A percentile compares a stretch with the other conserved stretches of the same genome.
These are phyloP conservation scores for Netta rufina DNA, from an alignment of 2,797 vertebrate genomes.

Conservation along the genomic window DNA sequence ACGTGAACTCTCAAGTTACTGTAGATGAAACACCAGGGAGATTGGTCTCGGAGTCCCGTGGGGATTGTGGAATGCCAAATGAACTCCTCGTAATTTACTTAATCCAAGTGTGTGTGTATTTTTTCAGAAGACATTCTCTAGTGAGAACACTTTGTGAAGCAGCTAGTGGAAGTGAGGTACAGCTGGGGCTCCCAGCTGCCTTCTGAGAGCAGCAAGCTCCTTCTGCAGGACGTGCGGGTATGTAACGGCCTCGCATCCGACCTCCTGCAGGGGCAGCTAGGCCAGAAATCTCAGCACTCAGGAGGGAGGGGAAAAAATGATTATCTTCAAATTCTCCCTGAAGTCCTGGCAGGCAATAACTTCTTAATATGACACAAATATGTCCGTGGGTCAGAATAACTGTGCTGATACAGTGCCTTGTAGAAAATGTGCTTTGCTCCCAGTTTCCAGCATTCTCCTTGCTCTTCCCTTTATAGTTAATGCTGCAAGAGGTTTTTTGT, in stretches of 20 bases:
- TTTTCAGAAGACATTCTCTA: constrained; percentile 13
- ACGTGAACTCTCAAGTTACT: neutral
- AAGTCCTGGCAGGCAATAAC: neutral
- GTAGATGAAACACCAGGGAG: neutral
- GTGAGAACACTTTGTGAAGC: neutral
- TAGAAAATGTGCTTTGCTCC: neutral
- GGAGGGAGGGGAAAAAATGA: neutral
- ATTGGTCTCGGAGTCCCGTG: neutral
- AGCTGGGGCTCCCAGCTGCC: neutral
- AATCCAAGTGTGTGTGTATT: constrained; percentile 8
- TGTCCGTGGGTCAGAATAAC: neutral
- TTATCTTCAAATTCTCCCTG: neutral
- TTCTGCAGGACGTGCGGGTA: neutral
- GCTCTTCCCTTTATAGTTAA: neutral
- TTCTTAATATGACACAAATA: neutral
- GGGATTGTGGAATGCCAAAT: neutral
- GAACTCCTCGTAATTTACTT: constrained; percentile 14
- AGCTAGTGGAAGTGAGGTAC: neutral
- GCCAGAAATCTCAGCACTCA: neutral
- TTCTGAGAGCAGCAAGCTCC: neutral
- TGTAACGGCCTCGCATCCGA: neutral
- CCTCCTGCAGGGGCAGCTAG: neutral
- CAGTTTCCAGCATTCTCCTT: neutral
- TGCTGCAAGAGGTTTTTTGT: neutral
- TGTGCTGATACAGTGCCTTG: neutral